A percentile compares a stretch with the other conserved stretches of the same genome.
phyloP scores from a whole-genome alignment of 1,140 invertebrate species.

The Alviniconcha marisindica region DNA sequence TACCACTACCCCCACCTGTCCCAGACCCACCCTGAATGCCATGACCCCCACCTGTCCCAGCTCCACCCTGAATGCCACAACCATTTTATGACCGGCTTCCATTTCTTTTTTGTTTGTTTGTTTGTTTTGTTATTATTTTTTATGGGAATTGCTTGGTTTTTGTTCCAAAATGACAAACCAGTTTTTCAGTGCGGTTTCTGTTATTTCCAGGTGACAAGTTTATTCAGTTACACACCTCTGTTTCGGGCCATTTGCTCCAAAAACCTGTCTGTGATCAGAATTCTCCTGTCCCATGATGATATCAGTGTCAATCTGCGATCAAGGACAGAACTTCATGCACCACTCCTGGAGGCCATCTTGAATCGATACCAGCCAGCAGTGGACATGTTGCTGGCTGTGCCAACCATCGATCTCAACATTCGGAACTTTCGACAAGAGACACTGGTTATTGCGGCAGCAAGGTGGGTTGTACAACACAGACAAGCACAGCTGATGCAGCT shows the following conservation, averaged over 20 bases:
- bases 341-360: constrained; percentile 56
- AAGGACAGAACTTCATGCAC: constrained; percentile 32
- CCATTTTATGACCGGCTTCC: too few species aligned
- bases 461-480: too few species aligned
- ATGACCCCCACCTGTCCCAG: too few species aligned
- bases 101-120: too few species aligned
- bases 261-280: constrained; percentile 14
- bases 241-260: constrained; percentile 31
- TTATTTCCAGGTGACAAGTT: constrained; percentile 18
- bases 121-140: too few species aligned
- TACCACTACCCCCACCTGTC: too few species aligned
- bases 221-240: constrained; percentile 32
- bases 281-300: constrained; percentile 31
- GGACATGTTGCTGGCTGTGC: constrained; percentile 41
- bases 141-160: too few species aligned
- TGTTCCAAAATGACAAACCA: too few species aligned
- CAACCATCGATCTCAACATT: constrained; percentile 48
- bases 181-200: too few species aligned
- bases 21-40: too few species aligned
- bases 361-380: constrained; percentile 43
- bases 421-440: constrained; percentile 49
- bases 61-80: too few species aligned
- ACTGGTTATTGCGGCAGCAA: constrained; percentile 45
- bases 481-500: too few species aligned
- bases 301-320: constrained; percentile 51